These are phyloP conservation scores for Pachypanchax playfairii DNA, from an alignment of 2,113 vertebrate species.

Conservation along the genomic window DNA sequence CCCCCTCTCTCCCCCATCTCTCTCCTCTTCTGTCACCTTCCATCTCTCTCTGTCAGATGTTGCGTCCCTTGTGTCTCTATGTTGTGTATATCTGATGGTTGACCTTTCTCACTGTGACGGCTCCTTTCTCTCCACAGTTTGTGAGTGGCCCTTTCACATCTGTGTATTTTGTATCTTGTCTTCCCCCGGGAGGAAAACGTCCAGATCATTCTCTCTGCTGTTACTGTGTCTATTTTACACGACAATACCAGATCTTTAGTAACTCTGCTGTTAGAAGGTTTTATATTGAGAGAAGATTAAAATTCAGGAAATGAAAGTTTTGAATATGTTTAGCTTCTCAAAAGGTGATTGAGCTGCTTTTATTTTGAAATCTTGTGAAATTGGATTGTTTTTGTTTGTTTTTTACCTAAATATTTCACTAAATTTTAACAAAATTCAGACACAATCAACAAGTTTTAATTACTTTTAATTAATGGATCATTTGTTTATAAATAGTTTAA, in stretches of 20 bases:
- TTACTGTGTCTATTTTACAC: constrained; percentile 60
- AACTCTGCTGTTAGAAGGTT: background rate
- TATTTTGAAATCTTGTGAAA: background rate
- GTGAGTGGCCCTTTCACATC: constrained; percentile 28
- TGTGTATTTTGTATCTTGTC: constrained; percentile 59
- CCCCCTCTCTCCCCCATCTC: constrained; percentile 36
- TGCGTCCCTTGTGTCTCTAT: constrained; percentile 59
- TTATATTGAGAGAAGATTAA: background rate
- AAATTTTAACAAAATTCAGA: too few species aligned
- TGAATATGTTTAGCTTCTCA: background rate
- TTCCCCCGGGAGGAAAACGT: constrained; percentile 34
- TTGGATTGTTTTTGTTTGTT: too few species aligned
- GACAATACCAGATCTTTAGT: background rate
- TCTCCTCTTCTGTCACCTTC: constrained; percentile 54
- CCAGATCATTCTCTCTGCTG: constrained; percentile 52
- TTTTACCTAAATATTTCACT: too few species aligned
- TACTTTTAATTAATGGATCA: too few species aligned
- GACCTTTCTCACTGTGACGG: constrained; percentile 80
- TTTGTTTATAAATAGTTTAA: too few species aligned
- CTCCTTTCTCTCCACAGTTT: constrained; percentile 75
- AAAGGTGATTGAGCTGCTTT: background rate
- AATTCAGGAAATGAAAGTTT: too few species aligned
- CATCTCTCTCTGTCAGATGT: constrained; percentile 68
- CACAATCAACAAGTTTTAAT: too few species aligned
- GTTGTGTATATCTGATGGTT: constrained; percentile 77